Evolutionary conservation across 2,888 invertebrate genomes (phyloP).

Genomic region (Synanthedon andrenaeformis): DNA sequence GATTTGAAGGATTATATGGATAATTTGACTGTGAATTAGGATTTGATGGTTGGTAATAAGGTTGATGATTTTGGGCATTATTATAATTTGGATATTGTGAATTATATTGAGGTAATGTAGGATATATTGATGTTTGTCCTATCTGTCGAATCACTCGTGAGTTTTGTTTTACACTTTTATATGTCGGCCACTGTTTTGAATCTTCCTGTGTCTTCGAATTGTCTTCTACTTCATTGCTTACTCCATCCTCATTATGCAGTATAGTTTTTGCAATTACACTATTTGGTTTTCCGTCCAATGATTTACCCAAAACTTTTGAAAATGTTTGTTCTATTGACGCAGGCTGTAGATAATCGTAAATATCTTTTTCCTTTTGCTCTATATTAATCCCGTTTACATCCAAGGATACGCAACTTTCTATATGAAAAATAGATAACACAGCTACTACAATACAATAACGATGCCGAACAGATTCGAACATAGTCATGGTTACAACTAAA

Average conservation of each 20-base stretch:
- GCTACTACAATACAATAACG: constrained; percentile 3
- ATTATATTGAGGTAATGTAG: background rate
- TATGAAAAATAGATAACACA: background rate
- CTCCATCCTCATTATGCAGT: no score
- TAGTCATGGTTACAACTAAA: constrained; percentile 25
- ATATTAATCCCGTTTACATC: no score
- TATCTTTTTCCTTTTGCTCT: no score
- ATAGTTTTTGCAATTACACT: no score
- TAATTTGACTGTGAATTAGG: constrained; percentile 14
- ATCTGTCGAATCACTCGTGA: constrained; percentile 22
- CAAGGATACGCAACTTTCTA: no score
- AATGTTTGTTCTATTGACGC: no score
- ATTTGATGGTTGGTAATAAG: constrained; percentile 13
- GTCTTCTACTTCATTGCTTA: no score
- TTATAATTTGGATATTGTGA: constrained; percentile 1
- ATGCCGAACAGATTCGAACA: constrained; percentile 12
- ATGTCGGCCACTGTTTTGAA: constrained; percentile 8
- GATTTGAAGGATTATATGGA: background rate
- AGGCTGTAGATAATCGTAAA: background rate
- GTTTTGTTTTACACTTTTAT: constrained; percentile 3
- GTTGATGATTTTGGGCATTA: background rate
- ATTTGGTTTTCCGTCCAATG: no score
- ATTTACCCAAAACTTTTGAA: no score
- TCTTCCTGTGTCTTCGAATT: background rate
- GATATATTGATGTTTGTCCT: constrained; percentile 11